Evolutionary conservation across 2,113 vertebrate species (phyloP).

Genomic region (Falco punctatus): DNA sequence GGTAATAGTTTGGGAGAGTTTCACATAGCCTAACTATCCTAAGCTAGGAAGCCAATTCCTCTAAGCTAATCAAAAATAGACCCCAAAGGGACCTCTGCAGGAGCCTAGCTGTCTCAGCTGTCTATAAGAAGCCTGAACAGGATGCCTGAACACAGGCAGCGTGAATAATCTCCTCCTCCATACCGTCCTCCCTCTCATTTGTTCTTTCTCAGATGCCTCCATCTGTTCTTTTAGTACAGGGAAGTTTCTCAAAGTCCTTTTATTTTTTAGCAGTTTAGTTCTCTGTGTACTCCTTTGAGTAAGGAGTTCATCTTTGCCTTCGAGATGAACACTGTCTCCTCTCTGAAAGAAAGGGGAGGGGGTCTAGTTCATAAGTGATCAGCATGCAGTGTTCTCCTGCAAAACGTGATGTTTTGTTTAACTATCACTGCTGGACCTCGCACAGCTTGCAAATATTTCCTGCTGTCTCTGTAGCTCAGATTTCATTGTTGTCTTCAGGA

Average conservation of each 20-base stretch:
- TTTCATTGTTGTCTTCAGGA: constrained; percentile 52
- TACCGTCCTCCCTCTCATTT: not conserved
- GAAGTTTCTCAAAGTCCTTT: not conserved
- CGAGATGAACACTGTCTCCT: not conserved
- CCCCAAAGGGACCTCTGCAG: not conserved
- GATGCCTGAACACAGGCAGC: not conserved
- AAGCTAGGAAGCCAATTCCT: not conserved
- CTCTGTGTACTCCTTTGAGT: not conserved
- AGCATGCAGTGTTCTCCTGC: not conserved
- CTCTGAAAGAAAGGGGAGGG: not conserved
- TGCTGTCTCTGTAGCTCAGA: constrained; percentile 35
- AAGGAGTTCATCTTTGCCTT: not conserved
- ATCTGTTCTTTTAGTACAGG: not conserved
- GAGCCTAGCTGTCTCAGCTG: not conserved
- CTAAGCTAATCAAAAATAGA: not conserved
- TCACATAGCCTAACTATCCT: not conserved
- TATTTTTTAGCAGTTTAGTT: not conserved
- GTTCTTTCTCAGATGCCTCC: not conserved
- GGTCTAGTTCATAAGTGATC: constrained; percentile 32
- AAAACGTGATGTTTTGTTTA: constrained; percentile 64
- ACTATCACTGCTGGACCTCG: constrained; percentile 45
- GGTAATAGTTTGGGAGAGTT: not conserved
- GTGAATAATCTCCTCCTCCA: not conserved
- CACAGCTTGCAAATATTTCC: constrained; percentile 69
- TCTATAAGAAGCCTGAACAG: not conserved